Conservation (phyloP, 2,113 vertebrate genomes). For the Azemiops feae region DNA sequence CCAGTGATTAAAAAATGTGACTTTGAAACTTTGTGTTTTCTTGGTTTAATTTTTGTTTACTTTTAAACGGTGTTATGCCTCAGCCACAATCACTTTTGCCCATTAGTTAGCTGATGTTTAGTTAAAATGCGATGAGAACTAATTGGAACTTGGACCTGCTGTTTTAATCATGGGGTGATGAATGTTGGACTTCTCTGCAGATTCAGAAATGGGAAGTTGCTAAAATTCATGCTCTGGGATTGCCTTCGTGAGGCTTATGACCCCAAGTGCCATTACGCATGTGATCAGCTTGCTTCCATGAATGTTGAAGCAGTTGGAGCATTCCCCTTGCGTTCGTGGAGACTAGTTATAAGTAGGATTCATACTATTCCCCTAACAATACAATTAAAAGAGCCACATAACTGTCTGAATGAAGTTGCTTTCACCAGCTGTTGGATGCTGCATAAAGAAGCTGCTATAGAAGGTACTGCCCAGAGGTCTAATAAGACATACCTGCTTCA, state of each 20-base stretch:
- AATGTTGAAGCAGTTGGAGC: not conserved
- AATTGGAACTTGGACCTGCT: not conserved
- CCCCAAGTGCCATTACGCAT: not conserved
- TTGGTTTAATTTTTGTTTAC: not conserved
- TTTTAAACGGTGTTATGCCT: not conserved
- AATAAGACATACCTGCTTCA: not conserved
- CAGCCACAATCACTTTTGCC: not conserved
- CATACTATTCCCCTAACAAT: not conserved
- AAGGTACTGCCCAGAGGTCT: not conserved
- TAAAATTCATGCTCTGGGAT: not conserved
- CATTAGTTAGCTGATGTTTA: not conserved
- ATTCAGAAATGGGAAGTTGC: not conserved
- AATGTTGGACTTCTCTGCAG: not conserved
- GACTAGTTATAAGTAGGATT: not conserved
- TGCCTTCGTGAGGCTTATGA: not conserved
- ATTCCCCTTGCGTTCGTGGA: not conserved
- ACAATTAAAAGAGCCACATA: not conserved
- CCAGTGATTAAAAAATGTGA: not conserved
- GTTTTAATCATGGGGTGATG: not conserved
- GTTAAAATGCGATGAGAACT: not conserved
- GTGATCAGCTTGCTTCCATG: not conserved
- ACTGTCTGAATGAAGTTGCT: not conserved
- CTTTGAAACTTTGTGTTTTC: not conserved
- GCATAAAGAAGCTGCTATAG: not conserved
- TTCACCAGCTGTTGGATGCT: not conserved